These are phyloP conservation scores for Sebastes flavidus DNA, from an alignment of 2,797 vertebrate genomes.

Conservation along the genomic window DNA sequence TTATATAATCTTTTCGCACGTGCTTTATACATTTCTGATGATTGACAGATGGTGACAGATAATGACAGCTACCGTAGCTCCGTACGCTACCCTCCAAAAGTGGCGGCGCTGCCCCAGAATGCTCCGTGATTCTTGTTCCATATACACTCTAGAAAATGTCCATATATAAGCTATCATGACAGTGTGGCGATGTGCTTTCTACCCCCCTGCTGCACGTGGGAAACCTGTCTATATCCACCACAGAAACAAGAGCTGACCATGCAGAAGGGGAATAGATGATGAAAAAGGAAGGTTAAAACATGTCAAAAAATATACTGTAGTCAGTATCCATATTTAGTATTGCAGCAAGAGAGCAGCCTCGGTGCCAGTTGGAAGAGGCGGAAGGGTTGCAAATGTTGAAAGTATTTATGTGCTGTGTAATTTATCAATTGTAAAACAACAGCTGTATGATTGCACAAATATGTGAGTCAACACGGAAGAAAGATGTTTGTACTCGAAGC, in stretches of 20 bases:
- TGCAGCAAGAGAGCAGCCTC: not conserved
- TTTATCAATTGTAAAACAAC: not conserved
- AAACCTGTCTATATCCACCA: too few relatives aligned
- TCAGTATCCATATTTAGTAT: not conserved
- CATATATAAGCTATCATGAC: too few relatives aligned
- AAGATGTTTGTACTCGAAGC: not conserved
- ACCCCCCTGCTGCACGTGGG: too few relatives aligned
- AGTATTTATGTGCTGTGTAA: not conserved
- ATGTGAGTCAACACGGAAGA: not conserved
- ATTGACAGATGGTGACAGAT: too few relatives aligned
- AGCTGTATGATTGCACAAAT: not conserved
- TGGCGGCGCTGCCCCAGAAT: too few relatives aligned
- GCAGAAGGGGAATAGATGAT: not conserved
- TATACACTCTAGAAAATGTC: not conserved
- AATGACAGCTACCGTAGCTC: too few relatives aligned
- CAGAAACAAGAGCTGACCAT: not conserved
- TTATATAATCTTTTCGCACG: too few relatives aligned
- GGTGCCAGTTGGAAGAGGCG: conserved; percentile 3
- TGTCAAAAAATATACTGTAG: not conserved
- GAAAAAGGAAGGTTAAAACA: not conserved
- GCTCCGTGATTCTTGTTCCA: too few relatives aligned
- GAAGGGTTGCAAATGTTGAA: conserved; percentile 1
- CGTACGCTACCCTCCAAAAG: too few relatives aligned
- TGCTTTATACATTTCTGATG: too few relatives aligned
- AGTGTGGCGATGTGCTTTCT: too few relatives aligned